Evolutionary conservation across 2,113 vertebrate species (phyloP).

Genomic region (Rallus limicola): DNA sequence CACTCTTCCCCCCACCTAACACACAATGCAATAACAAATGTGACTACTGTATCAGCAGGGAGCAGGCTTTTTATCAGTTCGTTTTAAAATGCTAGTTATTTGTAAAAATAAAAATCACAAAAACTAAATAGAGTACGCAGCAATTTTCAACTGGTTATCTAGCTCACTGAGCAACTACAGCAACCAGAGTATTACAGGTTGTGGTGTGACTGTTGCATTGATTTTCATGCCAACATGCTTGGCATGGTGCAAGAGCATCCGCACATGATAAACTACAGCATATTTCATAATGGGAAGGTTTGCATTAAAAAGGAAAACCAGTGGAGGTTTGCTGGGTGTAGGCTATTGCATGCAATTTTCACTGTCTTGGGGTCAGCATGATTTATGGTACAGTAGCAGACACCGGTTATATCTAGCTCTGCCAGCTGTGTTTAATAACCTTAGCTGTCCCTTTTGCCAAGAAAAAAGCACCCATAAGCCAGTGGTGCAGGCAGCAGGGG

Average conservation of each 20-base stretch:
- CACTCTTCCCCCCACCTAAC: neutral
- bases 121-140: neutral
- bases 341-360: neutral
- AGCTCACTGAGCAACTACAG: neutral
- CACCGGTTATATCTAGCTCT: neutral
- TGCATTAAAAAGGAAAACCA: neutral
- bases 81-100: neutral
- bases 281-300: neutral
- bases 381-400: neutral
- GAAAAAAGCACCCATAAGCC: neutral
- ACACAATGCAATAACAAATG: neutral
- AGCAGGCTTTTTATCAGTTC: slow-evolving; percentile 23
- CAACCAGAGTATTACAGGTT: neutral
- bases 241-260: neutral
- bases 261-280: neutral
- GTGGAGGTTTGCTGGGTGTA: neutral
- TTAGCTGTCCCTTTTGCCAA: neutral
- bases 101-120: neutral
- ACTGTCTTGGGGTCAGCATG: neutral
- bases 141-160: neutral
- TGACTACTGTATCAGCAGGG: neutral
- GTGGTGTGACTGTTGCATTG: neutral
- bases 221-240: neutral
- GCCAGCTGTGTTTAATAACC: slow-evolving; percentile 5
- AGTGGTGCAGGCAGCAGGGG: neutral